These are phyloP conservation scores for Malurus melanocephalus DNA, from an alignment of 2,113 vertebrate genomes.

Conservation along the genomic window DNA sequence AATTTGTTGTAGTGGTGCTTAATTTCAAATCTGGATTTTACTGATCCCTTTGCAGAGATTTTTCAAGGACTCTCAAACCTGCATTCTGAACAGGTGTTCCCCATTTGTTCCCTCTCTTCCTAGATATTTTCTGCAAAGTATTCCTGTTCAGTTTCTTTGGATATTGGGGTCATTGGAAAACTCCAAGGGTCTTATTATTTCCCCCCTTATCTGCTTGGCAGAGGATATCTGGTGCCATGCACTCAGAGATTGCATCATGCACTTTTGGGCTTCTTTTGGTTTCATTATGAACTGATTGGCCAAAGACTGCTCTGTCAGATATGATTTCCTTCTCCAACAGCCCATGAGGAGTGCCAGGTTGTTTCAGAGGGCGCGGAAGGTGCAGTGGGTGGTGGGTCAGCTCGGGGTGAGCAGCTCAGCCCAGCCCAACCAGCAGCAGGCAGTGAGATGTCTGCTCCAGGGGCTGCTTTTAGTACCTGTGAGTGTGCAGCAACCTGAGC, in stretches of 20 bases:
- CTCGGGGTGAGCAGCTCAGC: neutral
- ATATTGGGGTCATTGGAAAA: neutral
- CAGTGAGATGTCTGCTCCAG: neutral
- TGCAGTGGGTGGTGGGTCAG: neutral
- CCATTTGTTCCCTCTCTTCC: neutral
- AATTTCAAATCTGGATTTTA: neutral
- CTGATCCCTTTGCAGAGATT: neutral
- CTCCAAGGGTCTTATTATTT: neutral
- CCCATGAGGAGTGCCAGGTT: neutral
- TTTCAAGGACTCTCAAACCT: neutral
- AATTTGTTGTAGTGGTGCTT: neutral
- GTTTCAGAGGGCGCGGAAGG: neutral
- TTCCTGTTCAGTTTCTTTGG: neutral
- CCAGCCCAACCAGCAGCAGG: neutral
- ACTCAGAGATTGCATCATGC: too few relatives aligned
- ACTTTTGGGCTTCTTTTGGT: neutral
- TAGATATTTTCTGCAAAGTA: neutral
- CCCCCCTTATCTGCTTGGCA: neutral
- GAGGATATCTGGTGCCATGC: too few relatives aligned
- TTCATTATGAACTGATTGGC: neutral
- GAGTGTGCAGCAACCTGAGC: too few relatives aligned
- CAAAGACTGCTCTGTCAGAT: neutral
- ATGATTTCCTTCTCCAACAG: neutral
- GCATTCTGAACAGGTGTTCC: neutral
- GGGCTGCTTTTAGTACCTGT: neutral